phyloP scores from a whole-genome alignment of 2,888 invertebrate species.

The Arge pagana region DNA sequence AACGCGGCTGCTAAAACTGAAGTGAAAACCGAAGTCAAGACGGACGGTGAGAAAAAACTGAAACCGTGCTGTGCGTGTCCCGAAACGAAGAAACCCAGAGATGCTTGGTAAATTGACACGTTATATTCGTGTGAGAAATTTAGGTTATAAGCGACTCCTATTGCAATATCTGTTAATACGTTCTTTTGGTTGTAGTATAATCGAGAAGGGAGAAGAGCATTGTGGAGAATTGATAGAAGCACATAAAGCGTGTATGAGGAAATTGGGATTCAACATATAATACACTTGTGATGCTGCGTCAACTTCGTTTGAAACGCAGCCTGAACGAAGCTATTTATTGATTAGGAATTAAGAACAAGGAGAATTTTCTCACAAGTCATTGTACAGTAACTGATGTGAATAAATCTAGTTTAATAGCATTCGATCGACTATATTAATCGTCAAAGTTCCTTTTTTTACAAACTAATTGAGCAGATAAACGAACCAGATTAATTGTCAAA shows the following conservation, averaged over 20 bases:
- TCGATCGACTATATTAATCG: no score
- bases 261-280: slow-evolving; percentile 94
- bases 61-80: slow-evolving; percentile 98
- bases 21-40: slow-evolving; percentile 45
- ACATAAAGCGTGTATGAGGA: slow-evolving; percentile 95
- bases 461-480: no score
- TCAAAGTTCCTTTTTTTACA: no score
- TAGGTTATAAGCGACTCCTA: slow-evolving; percentile 13
- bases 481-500: no score
- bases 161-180: slow-evolving; percentile 9
- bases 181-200: slow-evolving; percentile 71
- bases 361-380: slow-evolving; percentile 6
- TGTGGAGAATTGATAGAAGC: slow-evolving; percentile 91
- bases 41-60: slow-evolving; percentile 72
- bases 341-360: not conserved
- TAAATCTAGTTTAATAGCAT: slow-evolving; percentile 11
- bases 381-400: slow-evolving; percentile 20
- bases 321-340: slow-evolving; percentile 12
- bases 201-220: slow-evolving; percentile 89
- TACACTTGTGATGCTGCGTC: not conserved
- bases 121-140: slow-evolving; percentile 19
- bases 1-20: slow-evolving; percentile 62
- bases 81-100: slow-evolving; percentile 88
- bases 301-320: not conserved
- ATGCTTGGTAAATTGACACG: slow-evolving; percentile 75